Conservation (phyloP, 2,113 vertebrate species). For the Larimichthys polyactis region DNA sequence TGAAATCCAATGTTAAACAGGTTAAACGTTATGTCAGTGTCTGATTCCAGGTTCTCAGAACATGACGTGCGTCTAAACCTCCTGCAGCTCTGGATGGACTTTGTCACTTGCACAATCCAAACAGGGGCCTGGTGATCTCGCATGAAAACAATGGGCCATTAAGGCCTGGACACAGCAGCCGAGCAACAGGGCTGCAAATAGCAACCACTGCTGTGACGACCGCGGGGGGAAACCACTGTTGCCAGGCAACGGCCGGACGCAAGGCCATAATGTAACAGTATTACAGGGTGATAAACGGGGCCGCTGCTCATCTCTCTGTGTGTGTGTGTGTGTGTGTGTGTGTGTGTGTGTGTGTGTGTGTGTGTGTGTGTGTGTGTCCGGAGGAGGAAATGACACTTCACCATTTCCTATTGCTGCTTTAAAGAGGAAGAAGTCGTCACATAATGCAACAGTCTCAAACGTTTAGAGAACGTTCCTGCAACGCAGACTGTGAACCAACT, state of each 20-base stretch:
- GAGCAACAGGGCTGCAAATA: constrained; percentile 74
- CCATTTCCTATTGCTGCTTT: constrained; percentile 62
- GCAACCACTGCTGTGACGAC: constrained; percentile 78
- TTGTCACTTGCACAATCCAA: constrained; percentile 39
- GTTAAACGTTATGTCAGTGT: no score
- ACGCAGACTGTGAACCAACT: not conserved
- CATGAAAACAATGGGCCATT: constrained; percentile 62
- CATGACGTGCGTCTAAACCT: constrained; percentile 26
- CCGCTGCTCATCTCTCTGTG: constrained; percentile 23
- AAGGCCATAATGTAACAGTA: constrained; percentile 53
- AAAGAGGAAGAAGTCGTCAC: constrained; percentile 39
- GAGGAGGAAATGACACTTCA: constrained; percentile 51
- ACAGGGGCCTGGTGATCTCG: constrained; percentile 32
- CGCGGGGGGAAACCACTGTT: constrained; percentile 64
- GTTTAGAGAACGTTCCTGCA: constrained; percentile 10
- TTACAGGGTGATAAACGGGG: constrained; percentile 61
- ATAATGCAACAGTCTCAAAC: constrained; percentile 51
- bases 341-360: not conserved
- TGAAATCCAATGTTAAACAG: no score
- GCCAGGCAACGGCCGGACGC: constrained; percentile 65
- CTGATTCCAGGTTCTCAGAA: constrained; percentile 1
- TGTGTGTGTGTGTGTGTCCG: not conserved
- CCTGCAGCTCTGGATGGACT: constrained; percentile 6
- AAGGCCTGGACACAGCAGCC: constrained; percentile 50
- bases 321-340: not conserved